Evolutionary conservation across 2,797 vertebrate genomes (phyloP).

Genomic region (Sebastes variabilis): DNA sequence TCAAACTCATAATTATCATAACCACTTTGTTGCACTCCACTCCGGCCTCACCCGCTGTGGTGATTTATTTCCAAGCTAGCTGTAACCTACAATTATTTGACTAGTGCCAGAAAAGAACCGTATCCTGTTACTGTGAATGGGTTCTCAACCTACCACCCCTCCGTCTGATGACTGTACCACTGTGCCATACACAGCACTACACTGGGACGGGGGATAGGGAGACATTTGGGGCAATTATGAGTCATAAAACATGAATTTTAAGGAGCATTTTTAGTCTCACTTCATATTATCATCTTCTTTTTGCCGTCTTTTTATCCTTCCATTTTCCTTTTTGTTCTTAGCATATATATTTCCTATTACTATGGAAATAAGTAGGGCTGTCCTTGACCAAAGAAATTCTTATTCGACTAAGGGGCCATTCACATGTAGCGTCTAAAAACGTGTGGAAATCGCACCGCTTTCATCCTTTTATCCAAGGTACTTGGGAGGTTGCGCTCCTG

Average conservation of each 20-base stretch:
- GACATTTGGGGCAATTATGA: not conserved
- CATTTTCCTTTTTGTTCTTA: not conserved
- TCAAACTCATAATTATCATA: slow-evolving; percentile 39
- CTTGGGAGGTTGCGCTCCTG: no score
- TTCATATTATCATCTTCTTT: not conserved
- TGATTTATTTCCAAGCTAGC: slow-evolving; percentile 44
- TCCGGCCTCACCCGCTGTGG: slow-evolving; percentile 16
- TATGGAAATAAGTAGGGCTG: slow-evolving; percentile 4
- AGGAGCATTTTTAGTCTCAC: not conserved
- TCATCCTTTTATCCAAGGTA: no score
- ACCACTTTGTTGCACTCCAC: slow-evolving; percentile 25
- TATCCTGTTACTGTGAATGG: slow-evolving; percentile 47
- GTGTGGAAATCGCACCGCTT: no score
- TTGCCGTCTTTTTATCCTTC: not conserved
- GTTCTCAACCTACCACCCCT: slow-evolving; percentile 8
- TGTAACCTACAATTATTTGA: slow-evolving; percentile 50
- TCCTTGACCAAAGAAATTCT: not conserved
- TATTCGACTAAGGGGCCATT: no score
- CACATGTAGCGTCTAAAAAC: no score
- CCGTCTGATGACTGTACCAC: slow-evolving; percentile 4
- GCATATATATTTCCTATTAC: slow-evolving; percentile 24
- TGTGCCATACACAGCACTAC: not conserved
- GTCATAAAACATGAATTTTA: slow-evolving; percentile 2
- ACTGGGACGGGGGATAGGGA: not conserved
- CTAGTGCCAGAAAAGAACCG: slow-evolving; percentile 22